Percentiles rank a stretch among this genome's conserved stretches.
Evolutionary conservation across 2,797 vertebrate species (phyloP).

Genomic region (Pseudochaenichthys georgianus): DNA sequence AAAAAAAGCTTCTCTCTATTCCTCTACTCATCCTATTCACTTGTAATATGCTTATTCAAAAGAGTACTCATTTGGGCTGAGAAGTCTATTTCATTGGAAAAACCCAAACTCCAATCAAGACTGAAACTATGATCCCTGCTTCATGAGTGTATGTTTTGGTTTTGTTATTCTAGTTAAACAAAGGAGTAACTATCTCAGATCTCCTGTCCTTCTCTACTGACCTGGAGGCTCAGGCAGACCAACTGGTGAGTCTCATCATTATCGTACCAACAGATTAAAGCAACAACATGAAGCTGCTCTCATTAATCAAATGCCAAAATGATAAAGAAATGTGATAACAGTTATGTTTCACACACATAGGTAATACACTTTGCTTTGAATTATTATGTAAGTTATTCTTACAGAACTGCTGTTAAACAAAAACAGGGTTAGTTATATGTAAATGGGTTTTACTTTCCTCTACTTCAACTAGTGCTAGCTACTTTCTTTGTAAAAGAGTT

Average conservation of each 20-base stretch:
- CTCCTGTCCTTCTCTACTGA: slow-evolving; percentile 90
- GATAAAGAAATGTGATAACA: background rate
- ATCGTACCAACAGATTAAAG: background rate
- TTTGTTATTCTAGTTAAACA: slow-evolving; percentile 85
- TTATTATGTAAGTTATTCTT: background rate
- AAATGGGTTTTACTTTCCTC: too few species aligned
- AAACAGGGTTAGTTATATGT: too few species aligned
- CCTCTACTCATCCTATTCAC: background rate
- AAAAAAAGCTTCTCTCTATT: background rate
- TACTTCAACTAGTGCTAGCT: too few species aligned
- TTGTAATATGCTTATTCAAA: background rate
- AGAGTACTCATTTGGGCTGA: background rate
- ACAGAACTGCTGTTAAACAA: background rate
- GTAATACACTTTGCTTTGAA: slow-evolving; percentile 1
- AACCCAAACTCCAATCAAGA: too few species aligned
- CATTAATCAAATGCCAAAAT: background rate
- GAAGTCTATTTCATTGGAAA: background rate
- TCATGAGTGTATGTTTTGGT: background rate
- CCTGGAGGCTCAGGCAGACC: slow-evolving; percentile 88
- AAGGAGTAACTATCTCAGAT: slow-evolving; percentile 88
- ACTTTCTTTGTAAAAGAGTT: too few species aligned
- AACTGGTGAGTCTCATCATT: slow-evolving; percentile 85
- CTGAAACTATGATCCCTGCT: background rate
- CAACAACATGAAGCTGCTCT: background rate
- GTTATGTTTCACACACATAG: background rate